Evolutionary conservation across 92 coral and sea anemone genomes (phyloP), one percentile per base, ranked within the genome.

Genomic region (Zoanthus sociatus): DNA sequence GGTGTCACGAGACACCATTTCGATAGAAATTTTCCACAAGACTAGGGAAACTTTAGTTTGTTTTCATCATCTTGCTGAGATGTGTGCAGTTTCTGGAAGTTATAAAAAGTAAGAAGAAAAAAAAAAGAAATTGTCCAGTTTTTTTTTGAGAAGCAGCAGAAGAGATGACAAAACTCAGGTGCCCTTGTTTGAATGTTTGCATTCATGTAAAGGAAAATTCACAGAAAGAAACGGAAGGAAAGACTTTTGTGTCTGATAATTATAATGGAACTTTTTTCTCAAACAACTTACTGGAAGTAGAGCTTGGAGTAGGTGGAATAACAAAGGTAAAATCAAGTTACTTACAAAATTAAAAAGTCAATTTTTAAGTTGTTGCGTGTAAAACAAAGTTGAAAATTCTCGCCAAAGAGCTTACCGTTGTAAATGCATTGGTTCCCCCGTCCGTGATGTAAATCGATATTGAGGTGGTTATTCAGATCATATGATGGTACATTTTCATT

Each of bases 291-390:
- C 89, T 86, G 66, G 99, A 96, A 86, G 93, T 96, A 46, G 96
- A 95, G 64, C 93, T 96, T 4, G 99, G 97, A 12, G 98, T 96
- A 60, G 99, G 96, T n/a, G 99, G 99, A 31, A 96, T 96, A 78
- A 94, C 90, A 17, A 96, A 93, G 98, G 99, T 96, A 91, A 76
- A 16, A 26, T 26, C 26, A 26, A 26, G 26, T 26, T 26, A 26
- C 26, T 26, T 26, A 26, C 26, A 26, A 26, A 26, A 26, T 26
- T 26, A 26, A 26, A 26, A 26, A 15, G 0, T 5, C n/a, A n/a
- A 1, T 17, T 63, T 63, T 63, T 63, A n/a, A 58, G 64, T 14
- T 18, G 17, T 18, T 37, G 42, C 5, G 1, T 37, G 5, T 37
- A 58, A 18, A 58, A 18, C 17, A 13, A 14, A 14, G n/a, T 54